These are phyloP conservation scores for Sparus aurata DNA, from an alignment of 2,797 vertebrate species.

Conservation along the genomic window DNA sequence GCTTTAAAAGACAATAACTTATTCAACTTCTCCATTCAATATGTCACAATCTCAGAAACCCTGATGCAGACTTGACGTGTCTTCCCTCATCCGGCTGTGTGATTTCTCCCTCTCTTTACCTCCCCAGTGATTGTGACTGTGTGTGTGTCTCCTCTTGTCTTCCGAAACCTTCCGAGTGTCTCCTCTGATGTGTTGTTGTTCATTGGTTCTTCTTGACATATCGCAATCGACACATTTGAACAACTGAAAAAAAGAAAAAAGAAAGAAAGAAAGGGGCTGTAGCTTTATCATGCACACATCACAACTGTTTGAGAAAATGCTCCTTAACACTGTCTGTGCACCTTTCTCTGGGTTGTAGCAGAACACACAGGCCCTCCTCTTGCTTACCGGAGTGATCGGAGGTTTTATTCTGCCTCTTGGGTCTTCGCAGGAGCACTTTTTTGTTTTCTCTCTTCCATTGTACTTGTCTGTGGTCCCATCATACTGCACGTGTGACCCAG, in stretches of 20 bases:
- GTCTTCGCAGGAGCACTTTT: constrained; percentile 32
- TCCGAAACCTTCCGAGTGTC: constrained; percentile 80
- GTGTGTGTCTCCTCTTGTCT: constrained; percentile 74
- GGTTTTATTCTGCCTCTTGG: constrained; percentile 20
- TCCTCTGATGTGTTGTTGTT: constrained; percentile 86
- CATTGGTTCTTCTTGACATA: constrained; percentile 65
- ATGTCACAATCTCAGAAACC: constrained; percentile 16
- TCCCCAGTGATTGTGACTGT: constrained; percentile 60
- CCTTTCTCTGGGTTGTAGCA: constrained; percentile 48
- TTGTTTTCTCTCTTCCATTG: constrained; percentile 45
- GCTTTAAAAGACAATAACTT: constrained; percentile 36
- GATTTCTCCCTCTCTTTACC: constrained; percentile 24
- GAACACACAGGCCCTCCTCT: constrained; percentile 21
- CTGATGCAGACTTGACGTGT: constrained; percentile 20
- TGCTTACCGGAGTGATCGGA: neutral
- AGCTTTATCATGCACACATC: constrained; percentile 9
- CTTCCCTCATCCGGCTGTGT: constrained; percentile 31
- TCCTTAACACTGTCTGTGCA: constrained; percentile 38
- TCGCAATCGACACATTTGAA: constrained; percentile 41
- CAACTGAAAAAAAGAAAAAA: constrained; percentile 7
- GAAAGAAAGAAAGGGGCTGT: neutral
- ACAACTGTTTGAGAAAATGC: constrained; percentile 15
- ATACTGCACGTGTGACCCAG: constrained; percentile 57
- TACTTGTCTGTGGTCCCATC: constrained; percentile 62
- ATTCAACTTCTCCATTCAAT: constrained; percentile 15